Percentiles rank a stretch among this genome's conserved stretches.
These are phyloP conservation scores for Drosophila orosa DNA, from an alignment of 1,140 invertebrate genomes.

Conservation along the genomic window DNA sequence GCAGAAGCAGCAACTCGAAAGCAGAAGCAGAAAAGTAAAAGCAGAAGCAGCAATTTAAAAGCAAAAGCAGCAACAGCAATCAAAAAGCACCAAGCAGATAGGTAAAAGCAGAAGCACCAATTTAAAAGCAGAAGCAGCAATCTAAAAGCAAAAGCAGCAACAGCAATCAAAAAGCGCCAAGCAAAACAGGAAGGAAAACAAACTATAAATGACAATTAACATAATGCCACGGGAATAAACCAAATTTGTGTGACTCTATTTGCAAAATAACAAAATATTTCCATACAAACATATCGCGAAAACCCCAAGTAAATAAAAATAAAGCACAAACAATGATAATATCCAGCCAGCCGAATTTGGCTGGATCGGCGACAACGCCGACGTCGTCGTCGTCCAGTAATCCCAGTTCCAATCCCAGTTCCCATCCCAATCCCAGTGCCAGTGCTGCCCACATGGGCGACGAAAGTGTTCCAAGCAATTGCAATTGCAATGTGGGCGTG, in stretches of 20 bases:
- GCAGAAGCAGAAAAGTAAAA: background rate
- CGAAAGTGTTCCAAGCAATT: conserved; percentile 56
- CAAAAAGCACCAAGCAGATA: background rate
- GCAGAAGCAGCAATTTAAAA: background rate
- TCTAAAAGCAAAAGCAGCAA: conserved; percentile 8
- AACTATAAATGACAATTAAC: conserved; percentile 72
- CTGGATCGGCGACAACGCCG: conserved; percentile 28
- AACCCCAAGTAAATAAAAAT: conserved; percentile 12
- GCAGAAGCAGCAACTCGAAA: background rate
- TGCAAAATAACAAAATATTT: conserved; percentile 38
- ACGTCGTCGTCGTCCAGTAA: conserved; percentile 6
- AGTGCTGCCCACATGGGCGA: conserved; percentile 46
- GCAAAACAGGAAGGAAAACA: conserved; percentile 6
- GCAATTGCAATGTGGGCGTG: conserved; percentile 55
- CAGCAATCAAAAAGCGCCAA: conserved; percentile 2
- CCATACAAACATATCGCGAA: conserved; percentile 8
- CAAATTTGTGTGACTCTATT: conserved; percentile 72
- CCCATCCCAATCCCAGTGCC: conserved; percentile 21
- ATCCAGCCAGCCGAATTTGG: conserved; percentile 71
- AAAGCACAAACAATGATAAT: conserved; percentile 67
- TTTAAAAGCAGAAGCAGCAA: background rate
- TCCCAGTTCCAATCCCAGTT: conserved; percentile 5
- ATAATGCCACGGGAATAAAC: conserved; percentile 72
- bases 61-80: background rate
- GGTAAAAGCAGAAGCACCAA: background rate